Evolutionary conservation across 2,113 vertebrate genomes (phyloP).

Genomic region (Heptranchias perlo): DNA sequence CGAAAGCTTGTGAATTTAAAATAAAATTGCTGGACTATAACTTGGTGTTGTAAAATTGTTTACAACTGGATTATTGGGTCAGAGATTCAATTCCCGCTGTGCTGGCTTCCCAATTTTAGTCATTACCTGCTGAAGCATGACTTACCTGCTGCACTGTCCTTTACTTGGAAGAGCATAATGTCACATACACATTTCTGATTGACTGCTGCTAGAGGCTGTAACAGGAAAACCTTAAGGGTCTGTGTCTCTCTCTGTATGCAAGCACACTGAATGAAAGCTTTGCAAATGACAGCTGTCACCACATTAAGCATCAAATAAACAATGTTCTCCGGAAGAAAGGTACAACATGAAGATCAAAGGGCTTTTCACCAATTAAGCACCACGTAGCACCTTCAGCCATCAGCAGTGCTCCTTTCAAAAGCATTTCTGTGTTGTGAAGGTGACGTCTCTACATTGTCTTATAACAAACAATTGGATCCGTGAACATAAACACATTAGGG

Average conservation of each 20-base stretch:
- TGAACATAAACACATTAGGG: slow-evolving; percentile 33
- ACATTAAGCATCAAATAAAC: slow-evolving; percentile 31
- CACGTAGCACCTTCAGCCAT: background rate
- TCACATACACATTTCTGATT: background rate
- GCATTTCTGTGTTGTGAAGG: slow-evolving; percentile 26
- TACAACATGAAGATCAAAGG: slow-evolving; percentile 28
- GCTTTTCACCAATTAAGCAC: slow-evolving; percentile 15
- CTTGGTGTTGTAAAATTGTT: too few species aligned
- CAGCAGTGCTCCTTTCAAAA: slow-evolving; percentile 15
- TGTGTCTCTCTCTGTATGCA: background rate
- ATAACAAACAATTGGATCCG: slow-evolving; percentile 21
- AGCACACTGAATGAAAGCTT: background rate
- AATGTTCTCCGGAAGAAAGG: slow-evolving; percentile 26
- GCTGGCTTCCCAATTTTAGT: background rate
- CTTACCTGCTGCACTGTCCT: background rate
- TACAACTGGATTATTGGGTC: too few species aligned
- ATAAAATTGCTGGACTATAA: too few species aligned
- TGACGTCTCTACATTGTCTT: slow-evolving; percentile 30
- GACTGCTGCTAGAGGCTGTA: background rate
- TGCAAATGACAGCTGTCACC: slow-evolving; percentile 24
- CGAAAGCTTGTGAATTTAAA: too few species aligned
- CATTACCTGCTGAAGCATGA: background rate
- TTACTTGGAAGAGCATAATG: background rate
- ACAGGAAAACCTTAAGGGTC: slow-evolving; percentile 23
- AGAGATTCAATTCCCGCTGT: background rate